A percentile compares a stretch with the other conserved stretches of the same genome.
Evolutionary conservation across 2,113 vertebrate species (phyloP).

Genomic region (Ranitomeya imitator): DNA sequence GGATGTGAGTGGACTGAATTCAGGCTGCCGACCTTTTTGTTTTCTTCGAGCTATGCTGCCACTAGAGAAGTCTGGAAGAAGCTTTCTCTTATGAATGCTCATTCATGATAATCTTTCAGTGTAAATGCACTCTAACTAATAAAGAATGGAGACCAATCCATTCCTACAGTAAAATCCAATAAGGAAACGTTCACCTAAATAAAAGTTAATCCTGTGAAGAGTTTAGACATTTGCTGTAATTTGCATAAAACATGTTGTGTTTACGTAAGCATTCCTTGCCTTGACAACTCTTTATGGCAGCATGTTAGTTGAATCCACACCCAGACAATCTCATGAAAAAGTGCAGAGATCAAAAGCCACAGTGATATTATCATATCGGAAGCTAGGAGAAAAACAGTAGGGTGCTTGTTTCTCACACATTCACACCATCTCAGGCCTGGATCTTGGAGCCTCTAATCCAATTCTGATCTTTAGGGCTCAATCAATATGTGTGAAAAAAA

Average conservation of each 20-base stretch:
- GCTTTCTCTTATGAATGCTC: too few species aligned
- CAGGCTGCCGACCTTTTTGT: too few species aligned
- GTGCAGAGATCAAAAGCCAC: constrained; percentile 31
- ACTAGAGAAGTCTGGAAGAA: too few species aligned
- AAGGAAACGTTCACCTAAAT: constrained; percentile 4
- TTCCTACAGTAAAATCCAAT: background rate
- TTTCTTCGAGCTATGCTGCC: too few species aligned
- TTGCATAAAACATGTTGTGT: constrained; percentile 17
- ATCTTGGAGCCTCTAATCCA: constrained; percentile 1
- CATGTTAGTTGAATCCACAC: constrained; percentile 42
- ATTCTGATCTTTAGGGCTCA: constrained; percentile 5
- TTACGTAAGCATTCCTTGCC: constrained; percentile 34
- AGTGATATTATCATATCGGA: constrained; percentile 33
- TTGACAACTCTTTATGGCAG: constrained; percentile 21
- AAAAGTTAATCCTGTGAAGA: constrained; percentile 16
- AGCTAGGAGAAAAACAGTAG: constrained; percentile 33
- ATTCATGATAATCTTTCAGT: too few species aligned
- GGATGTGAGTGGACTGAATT: too few species aligned
- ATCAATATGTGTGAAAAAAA: too few species aligned
- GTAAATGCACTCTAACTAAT: too few species aligned
- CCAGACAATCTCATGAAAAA: constrained; percentile 24
- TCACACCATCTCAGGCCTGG: background rate
- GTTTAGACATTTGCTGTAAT: constrained; percentile 37
- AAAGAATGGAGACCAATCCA: background rate
- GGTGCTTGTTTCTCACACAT: constrained; percentile 8